phyloP scores from a whole-genome alignment of 2,888 invertebrate species.

The Tenthredo mesomela region DNA sequence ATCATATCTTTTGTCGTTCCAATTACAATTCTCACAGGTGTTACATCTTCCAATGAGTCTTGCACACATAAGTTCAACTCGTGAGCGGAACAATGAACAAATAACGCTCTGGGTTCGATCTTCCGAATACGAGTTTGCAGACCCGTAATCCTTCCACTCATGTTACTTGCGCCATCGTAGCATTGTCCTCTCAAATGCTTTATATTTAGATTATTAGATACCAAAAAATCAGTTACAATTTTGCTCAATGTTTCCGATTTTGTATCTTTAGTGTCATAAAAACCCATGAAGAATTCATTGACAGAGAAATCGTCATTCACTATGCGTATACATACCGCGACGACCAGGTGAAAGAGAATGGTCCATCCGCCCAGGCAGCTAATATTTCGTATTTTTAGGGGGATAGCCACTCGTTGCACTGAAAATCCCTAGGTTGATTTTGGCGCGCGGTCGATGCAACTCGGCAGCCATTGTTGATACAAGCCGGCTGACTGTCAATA shows the following conservation, averaged over 20 bases:
- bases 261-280: constrained; percentile 53
- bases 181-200: constrained; percentile 56
- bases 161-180: constrained; percentile 59
- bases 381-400: too few species aligned
- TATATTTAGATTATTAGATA: constrained; percentile 43
- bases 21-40: constrained; percentile 50
- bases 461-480: too few species aligned
- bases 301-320: constrained; percentile 18
- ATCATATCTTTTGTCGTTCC: not conserved
- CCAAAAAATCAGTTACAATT: constrained; percentile 55
- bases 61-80: constrained; percentile 56
- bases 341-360: too few species aligned
- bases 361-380: too few species aligned
- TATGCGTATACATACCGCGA: constrained; percentile 37
- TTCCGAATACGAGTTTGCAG: constrained; percentile 58
- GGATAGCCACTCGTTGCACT: too few species aligned
- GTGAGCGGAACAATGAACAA: constrained; percentile 58
- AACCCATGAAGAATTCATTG: constrained; percentile 50
- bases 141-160: constrained; percentile 57
- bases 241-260: constrained; percentile 54
- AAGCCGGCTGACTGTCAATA: too few species aligned
- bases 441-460: too few species aligned
- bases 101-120: constrained; percentile 55
- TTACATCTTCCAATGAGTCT: constrained; percentile 54
- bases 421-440: too few species aligned